Percentiles rank a stretch among this genome's conserved stretches.
phyloP scores from a whole-genome alignment of 1,140 invertebrate species.

The Drosophila subobscura region DNA sequence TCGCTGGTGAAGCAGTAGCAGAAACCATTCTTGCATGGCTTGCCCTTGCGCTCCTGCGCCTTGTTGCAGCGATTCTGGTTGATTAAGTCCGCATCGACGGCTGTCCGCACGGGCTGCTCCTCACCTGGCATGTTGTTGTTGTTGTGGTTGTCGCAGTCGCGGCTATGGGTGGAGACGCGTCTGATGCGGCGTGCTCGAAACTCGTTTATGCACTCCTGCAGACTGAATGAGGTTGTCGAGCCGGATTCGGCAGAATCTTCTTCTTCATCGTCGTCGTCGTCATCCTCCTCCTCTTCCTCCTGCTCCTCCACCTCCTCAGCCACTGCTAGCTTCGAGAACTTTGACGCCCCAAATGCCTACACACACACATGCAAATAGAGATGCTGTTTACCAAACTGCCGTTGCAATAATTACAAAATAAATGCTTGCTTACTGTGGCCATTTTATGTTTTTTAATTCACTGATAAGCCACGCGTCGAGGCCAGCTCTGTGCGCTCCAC shows the following conservation, averaged over 20 bases:
- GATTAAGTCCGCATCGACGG: constrained; percentile 67
- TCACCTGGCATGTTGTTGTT: constrained; percentile 1
- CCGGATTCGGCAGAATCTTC: constrained; percentile 61
- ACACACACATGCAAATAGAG: background rate
- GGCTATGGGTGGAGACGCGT: constrained; percentile 67
- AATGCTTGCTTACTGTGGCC: constrained; percentile 52
- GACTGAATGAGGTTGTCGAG: constrained; percentile 73
- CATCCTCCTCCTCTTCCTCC: constrained; percentile 17
- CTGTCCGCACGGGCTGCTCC: constrained; percentile 1
- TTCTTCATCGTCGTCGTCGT: constrained; percentile 59
- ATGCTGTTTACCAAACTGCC: constrained; percentile 30
- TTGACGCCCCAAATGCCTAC: constrained; percentile 59
- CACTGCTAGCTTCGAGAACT: constrained; percentile 40
- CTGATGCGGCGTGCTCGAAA: constrained; percentile 73
- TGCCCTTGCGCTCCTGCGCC: constrained; percentile 72
- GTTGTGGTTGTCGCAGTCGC: constrained; percentile 54
- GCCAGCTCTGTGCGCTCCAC: constrained; percentile 34
- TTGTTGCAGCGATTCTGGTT: constrained; percentile 79
- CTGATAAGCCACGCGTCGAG: constrained; percentile 52
- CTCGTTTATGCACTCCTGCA: constrained; percentile 81
- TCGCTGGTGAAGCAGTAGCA: constrained; percentile 83
- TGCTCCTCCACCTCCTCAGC: constrained; percentile 17
- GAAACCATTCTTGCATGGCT: constrained; percentile 78
- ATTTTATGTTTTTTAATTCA: constrained; percentile 40
- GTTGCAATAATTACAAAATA: constrained; percentile 1